Evolutionary conservation across 1,140 invertebrate species (phyloP), one percentile per base, ranked within the genome.

Genomic region (Mizuhopecten yessoensis): DNA sequence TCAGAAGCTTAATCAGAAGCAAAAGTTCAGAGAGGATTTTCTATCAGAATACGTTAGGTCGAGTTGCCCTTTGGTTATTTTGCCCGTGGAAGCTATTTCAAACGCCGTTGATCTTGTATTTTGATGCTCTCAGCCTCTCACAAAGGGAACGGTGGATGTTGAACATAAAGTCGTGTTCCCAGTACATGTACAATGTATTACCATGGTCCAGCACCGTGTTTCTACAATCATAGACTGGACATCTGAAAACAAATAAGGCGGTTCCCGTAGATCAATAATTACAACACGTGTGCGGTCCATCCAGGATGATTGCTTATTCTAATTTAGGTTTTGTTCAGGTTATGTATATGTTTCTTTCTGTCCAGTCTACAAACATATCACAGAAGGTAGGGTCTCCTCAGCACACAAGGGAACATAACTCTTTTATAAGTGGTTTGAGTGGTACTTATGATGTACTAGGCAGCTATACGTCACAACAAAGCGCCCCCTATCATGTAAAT

Each of bases 401-500:
- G 20, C n/a, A n/a, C 57, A 75, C 9, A 45, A n/a, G n/a, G n/a
- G n/a, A n/a, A 13, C 42, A 45, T 9, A 45, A 45, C 17, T 17
- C 9, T 75, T 5, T 75, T 75, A 75, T n/a, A 29, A 75, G n/a
- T 75, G 57, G 57, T n/a, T 75, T n/a, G 5, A 29, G n/a, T 75
- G 57, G 57, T 75, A 75, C n/a, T 45, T 45, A 45, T 7, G 17
- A 75, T 75, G n/a, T 75, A 75, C 57, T 75, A 29, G 57, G 29
- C 5, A 29, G 23, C 23, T n/a, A n/a, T 29, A 75, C 57, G 57
- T 75, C 57, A 75, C 57, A 75, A 75, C 57, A 75, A 75, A 75
- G 57, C 57, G 57, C n/a, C 29, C n/a, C 9, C n/a, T 75, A 75
- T 75, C 57, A n/a, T 75, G 57, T 75, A 75, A 75, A 75, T 75